Evolutionary conservation across 2,797 vertebrate genomes (phyloP).

Genomic region (Odontamblyopus rebecca): DNA sequence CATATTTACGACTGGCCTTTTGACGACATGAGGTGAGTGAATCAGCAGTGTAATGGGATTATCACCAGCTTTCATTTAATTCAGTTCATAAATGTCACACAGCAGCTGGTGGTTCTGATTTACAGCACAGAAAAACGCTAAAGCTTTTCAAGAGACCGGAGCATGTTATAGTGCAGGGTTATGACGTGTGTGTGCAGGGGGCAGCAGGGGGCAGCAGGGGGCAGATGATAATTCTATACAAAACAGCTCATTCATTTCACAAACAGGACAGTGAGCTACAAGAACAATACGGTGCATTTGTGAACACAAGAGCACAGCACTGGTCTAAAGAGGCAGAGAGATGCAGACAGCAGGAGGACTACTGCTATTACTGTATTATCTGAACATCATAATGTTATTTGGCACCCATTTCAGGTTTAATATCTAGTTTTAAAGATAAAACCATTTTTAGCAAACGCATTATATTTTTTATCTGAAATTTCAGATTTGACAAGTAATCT

Average conservation of each 20-base stretch:
- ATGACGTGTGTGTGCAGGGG: neutral
- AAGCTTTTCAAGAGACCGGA: neutral
- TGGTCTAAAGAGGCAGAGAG: neutral
- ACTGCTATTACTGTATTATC: no score
- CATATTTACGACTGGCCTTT: neutral
- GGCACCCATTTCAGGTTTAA: no score
- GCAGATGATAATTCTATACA: neutral
- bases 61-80: conserved; percentile 4
- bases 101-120: conserved; percentile 7
- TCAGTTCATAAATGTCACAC: conserved; percentile 4
- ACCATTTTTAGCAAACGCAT: no score
- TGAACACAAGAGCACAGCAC: neutral
- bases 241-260: neutral
- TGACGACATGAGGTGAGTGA: conserved; percentile 3
- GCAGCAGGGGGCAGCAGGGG: neutral
- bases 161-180: neutral
- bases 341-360: neutral
- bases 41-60: conserved; percentile 6
- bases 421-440: no score
- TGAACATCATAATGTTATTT: no score
- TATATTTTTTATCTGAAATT: no score
- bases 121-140: neutral
- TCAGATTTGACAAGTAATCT: neutral
- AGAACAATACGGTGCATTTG: neutral
- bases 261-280: neutral